Conservation (phyloP, 2,888 invertebrate genomes). For the Panorpa germanica region DNA sequence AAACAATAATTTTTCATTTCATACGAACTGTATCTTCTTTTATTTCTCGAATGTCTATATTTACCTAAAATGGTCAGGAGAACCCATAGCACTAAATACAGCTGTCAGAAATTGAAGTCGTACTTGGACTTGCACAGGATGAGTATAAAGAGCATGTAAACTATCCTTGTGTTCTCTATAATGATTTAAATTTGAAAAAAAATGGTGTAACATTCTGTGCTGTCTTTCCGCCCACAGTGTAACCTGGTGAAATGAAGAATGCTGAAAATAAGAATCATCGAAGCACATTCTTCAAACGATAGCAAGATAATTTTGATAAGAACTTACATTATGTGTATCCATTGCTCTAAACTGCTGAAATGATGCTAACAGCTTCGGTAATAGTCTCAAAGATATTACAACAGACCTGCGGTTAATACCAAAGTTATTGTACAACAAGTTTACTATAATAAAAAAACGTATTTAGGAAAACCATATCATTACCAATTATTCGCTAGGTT, state of each 20-base stretch:
- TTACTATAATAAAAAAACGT: background rate
- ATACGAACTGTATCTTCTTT: conserved; percentile 1
- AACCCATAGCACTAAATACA: conserved; percentile 76
- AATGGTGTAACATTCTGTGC: conserved; percentile 82
- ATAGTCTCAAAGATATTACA: conserved; percentile 67
- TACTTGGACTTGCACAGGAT: conserved; percentile 80
- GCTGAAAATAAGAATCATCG: background rate
- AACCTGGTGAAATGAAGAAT: conserved; percentile 24
- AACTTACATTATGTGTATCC: conserved; percentile 56
- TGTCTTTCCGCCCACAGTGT: conserved; percentile 89
- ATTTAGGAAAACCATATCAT: conserved; percentile 11
- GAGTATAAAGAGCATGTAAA: conserved; percentile 33
- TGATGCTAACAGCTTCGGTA: conserved; percentile 81
- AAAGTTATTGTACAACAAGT: conserved; percentile 2
- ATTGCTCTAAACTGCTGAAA: conserved; percentile 77
- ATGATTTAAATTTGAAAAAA: conserved; percentile 70
- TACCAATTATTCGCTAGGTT: conserved; percentile 71
- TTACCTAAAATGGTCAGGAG: conserved; percentile 71
- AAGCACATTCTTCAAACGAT: conserved; percentile 3
- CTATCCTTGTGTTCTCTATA: conserved; percentile 33
- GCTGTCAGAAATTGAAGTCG: conserved; percentile 82
- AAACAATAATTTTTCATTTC: too few species aligned
- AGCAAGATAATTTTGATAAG: background rate
- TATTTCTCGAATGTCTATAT: conserved; percentile 11
- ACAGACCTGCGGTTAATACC: conserved; percentile 42